Evolutionary conservation across 2,797 vertebrate species (phyloP).

Genomic region (Acrossocheilus fasciatus): DNA sequence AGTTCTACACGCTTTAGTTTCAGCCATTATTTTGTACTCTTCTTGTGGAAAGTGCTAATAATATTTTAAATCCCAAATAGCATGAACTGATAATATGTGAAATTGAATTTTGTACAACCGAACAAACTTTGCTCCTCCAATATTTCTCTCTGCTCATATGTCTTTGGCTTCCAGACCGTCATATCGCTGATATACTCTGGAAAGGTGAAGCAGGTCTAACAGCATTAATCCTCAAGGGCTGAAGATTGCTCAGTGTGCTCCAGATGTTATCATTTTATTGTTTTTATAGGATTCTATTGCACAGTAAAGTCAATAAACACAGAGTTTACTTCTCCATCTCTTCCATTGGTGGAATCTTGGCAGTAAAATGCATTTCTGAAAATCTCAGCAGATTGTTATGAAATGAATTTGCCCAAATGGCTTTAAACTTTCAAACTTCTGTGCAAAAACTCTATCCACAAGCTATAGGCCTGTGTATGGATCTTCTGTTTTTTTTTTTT

Average conservation of each 20-base stretch:
- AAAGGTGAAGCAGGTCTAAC: constrained; percentile 50
- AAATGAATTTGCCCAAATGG: constrained; percentile 37
- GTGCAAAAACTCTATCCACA: constrained; percentile 10
- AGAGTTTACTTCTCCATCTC: constrained; percentile 35
- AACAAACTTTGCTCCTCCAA: constrained; percentile 14
- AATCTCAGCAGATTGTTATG: constrained; percentile 41
- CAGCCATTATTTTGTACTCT: not conserved
- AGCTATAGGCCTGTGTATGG: constrained; percentile 33
- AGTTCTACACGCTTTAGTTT: not conserved
- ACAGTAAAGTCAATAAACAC: constrained; percentile 51
- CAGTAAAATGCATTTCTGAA: constrained; percentile 49
- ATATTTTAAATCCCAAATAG: constrained; percentile 27
- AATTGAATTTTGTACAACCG: constrained; percentile 28
- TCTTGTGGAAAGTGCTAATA: not conserved
- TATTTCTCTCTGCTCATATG: constrained; percentile 26
- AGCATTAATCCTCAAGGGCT: constrained; percentile 53
- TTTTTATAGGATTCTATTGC: constrained; percentile 39
- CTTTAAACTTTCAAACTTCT: constrained; percentile 43
- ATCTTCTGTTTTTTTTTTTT: constrained; percentile 41
- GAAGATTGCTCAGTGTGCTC: constrained; percentile 44
- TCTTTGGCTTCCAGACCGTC: constrained; percentile 19
- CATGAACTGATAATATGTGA: constrained; percentile 3
- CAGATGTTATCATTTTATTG: constrained; percentile 55
- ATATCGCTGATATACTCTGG: constrained; percentile 42
- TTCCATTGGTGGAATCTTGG: constrained; percentile 21